Evolutionary conservation across 2,797 vertebrate genomes (phyloP), one percentile per base, ranked within the genome.

Genomic region (Paramormyrops hopkinsi): DNA sequence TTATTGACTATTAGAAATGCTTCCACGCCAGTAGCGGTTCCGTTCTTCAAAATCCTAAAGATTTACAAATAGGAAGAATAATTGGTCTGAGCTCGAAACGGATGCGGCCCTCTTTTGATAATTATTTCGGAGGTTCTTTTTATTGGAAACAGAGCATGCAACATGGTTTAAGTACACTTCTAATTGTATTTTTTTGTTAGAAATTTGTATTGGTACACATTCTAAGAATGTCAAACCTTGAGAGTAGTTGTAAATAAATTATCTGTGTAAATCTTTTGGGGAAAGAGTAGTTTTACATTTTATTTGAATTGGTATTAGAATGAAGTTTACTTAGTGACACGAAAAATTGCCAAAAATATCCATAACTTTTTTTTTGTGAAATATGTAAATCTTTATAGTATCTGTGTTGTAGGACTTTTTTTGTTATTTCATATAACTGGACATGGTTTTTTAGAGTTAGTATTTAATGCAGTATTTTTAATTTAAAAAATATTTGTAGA

Each of bases 1-100:
- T 98, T 99, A 99, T 98, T 97, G 98, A 96, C 97, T 98, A 97
- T 97, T 97, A 97, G 96, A 96, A 97, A 98, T 95, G 97, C 97
- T 97, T 94, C 96, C 96, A 97, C 92, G 97, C 97, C 97, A 95
- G 97, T 97, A 97, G 97, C 95, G 94, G 96, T 97, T 98, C 97
- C 95, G 96, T 96, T 97, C n/a, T 41, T 90, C 84, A 59, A 90
- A 93, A 93, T 96, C 93, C 93, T 95, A 95, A 96, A 95, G 94
- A 96, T 97, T 96, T 96, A 96, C 95, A 96, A 97, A 97, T 97
- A 94, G 95, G 95, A 95, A 95, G 95, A 96, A 97, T 97, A 97
- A 98, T 97, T 97, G 96, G 93, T 92, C 93, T 92, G 89, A 88
- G 93, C 93, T 94, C 93, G 88, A 89, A 93, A 91, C 93, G 93